Evolutionary conservation across 2,888 invertebrate genomes (phyloP).

Genomic region (Cryptocheilus praepositus): DNA sequence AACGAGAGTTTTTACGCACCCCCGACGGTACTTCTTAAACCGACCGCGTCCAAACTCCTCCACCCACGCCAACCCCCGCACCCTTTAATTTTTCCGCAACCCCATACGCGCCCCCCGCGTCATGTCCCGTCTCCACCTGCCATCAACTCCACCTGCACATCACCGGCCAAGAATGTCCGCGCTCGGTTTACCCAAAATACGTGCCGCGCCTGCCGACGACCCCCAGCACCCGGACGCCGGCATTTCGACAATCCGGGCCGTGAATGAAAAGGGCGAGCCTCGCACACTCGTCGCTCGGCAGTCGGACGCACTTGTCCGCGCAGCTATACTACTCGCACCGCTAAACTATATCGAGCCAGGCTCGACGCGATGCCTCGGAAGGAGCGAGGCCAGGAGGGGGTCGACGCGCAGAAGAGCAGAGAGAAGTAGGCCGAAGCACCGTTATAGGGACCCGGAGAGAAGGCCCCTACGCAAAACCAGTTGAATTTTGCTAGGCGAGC

Average conservation of each 20-base stretch:
- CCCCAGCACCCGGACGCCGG: neutral
- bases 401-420: no score
- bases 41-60: no score
- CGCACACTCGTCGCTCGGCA: conserved; percentile 12
- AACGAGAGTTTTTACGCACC: no score
- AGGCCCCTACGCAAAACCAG: conserved; percentile 54
- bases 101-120: no score
- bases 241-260: conserved; percentile 23
- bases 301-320: conserved; percentile 45
- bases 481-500: conserved; percentile 65
- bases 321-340: conserved; percentile 50
- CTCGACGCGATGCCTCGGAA: neutral
- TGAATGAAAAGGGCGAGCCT: conserved; percentile 18
- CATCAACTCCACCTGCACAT: neutral
- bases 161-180: neutral
- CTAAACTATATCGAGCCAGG: conserved; percentile 50
- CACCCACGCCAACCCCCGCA: no score
- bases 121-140: no score
- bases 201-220: neutral
- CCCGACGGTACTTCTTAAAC: no score
- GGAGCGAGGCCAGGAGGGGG: conserved; percentile 21
- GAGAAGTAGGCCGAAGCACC: conserved; percentile 73
- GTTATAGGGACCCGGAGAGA: conserved; percentile 65
- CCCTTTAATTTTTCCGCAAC: no score
- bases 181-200: conserved; percentile 5